phyloP scores from a whole-genome alignment of 2,797 vertebrate genomes.

The Numenius phaeopus region DNA sequence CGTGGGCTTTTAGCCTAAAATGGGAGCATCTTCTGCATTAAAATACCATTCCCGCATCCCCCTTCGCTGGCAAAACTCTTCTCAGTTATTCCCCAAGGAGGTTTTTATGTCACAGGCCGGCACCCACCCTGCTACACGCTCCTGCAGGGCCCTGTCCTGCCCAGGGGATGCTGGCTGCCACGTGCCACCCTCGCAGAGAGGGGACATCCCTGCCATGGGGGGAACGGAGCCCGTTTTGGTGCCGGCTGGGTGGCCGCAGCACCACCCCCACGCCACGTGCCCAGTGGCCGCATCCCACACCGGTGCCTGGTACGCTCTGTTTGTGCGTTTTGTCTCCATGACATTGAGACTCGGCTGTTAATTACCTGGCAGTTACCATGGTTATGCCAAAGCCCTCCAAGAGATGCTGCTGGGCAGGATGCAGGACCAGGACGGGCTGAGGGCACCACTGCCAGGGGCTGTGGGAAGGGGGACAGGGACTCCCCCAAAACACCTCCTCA shows the following conservation, averaged over 20 bases:
- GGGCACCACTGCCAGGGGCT: fast-evolving
- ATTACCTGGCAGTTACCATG: not conserved
- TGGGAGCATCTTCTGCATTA: not conserved
- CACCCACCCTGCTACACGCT: not conserved
- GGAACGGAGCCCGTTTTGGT: fast-evolving
- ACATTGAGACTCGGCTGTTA: not conserved
- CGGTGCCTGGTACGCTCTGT: fast-evolving
- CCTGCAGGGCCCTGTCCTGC: fast-evolving
- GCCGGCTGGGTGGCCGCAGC: not conserved
- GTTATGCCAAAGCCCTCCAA: not conserved
- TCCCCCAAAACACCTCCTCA: not conserved
- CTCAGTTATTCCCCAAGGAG: not conserved
- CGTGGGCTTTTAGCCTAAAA: not conserved
- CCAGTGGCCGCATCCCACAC: not conserved
- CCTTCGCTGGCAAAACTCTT: not conserved
- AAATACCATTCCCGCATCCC: fast-evolving
- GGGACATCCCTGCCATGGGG: fast-evolving
- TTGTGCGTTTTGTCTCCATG: not conserved
- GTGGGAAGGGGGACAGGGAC: not conserved
- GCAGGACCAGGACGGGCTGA: fast-evolving
- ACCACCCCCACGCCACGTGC: fast-evolving
- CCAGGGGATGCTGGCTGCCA: fast-evolving
- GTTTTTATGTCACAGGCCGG: not conserved
- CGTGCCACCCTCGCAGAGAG: fast-evolving
- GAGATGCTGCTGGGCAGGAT: not conserved